phyloP scores from a whole-genome alignment of 2,888 invertebrate species.

The Laothoe populi region DNA sequence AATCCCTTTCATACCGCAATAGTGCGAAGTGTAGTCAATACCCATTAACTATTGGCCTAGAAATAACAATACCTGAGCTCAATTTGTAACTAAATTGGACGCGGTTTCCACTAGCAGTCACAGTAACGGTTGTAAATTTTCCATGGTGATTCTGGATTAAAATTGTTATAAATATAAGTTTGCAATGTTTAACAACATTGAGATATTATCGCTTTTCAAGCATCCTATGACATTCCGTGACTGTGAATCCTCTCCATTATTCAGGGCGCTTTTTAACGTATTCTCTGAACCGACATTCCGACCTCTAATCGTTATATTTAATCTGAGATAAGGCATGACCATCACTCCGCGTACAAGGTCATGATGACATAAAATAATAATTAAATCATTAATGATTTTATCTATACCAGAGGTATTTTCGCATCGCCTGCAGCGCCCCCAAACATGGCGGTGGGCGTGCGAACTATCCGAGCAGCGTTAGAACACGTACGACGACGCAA shows the following conservation, averaged over 20 bases:
- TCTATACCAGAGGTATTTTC: constrained; percentile 29
- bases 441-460: constrained; percentile 36
- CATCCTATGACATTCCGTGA: constrained; percentile 41
- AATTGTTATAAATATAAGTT: neutral
- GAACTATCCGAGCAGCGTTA: constrained; percentile 32
- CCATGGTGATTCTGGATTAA: neutral
- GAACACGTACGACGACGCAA: constrained; percentile 35
- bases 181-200: neutral
- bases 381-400: constrained; percentile 59
- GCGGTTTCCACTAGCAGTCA: neutral
- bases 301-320: constrained; percentile 65
- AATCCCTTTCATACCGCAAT: neutral
- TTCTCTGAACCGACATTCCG: constrained; percentile 75
- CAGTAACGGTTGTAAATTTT: constrained; percentile 3
- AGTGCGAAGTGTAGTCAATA: neutral
- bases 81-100: constrained; percentile 4
- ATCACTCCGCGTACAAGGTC: constrained; percentile 74
- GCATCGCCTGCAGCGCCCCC: constrained; percentile 15
- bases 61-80: constrained; percentile 10
- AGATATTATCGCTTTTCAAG: neutral
- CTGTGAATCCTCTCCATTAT: constrained; percentile 57
- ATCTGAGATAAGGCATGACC: constrained; percentile 74
- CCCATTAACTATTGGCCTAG: neutral
- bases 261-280: constrained; percentile 58
- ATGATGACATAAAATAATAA: constrained; percentile 70